These are phyloP conservation scores for Xestia ashworthii DNA, from an alignment of 2,888 invertebrate genomes.

Conservation along the genomic window DNA sequence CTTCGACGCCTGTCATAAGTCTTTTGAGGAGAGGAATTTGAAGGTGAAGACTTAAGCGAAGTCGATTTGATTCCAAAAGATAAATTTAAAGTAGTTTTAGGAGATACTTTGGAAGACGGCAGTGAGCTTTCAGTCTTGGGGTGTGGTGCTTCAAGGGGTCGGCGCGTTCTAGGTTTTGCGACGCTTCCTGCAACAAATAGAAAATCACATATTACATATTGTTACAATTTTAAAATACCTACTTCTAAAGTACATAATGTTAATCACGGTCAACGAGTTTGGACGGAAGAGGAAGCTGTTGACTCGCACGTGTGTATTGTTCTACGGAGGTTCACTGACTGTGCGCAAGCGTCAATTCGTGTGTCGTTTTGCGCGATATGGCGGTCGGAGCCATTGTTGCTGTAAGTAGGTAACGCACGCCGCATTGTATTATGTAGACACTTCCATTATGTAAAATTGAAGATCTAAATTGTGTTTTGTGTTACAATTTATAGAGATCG, in stretches of 20 bases:
- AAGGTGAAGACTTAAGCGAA: constrained; percentile 77
- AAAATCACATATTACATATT: constrained; percentile 56
- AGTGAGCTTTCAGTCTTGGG: constrained; percentile 87
- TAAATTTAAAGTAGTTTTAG: constrained; percentile 84
- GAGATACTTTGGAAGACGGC: constrained; percentile 88
- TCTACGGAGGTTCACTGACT: constrained; percentile 85
- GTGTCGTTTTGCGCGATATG: constrained; percentile 80
- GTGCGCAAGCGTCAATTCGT: constrained; percentile 77
- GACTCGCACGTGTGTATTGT: constrained; percentile 82
- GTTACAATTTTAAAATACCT: constrained; percentile 12
- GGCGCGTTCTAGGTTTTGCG: constrained; percentile 82
- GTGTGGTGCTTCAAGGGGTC: constrained; percentile 83
- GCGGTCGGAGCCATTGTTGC: constrained; percentile 78
- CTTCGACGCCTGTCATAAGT: constrained; percentile 81
- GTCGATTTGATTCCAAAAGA: constrained; percentile 82
- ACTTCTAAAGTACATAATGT: constrained; percentile 47
- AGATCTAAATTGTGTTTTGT: constrained; percentile 27
- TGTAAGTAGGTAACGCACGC: constrained; percentile 71
- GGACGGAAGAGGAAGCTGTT: constrained; percentile 82
- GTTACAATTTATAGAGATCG: constrained; percentile 15
- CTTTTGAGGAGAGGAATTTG: constrained; percentile 75
- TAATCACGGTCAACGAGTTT: constrained; percentile 60
- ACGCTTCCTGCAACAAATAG: constrained; percentile 85
- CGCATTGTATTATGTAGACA: constrained; percentile 69
- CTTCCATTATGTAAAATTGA: constrained; percentile 56